Conservation (phyloP, 1,140 invertebrate species). For the Bombus waltoni region DNA sequence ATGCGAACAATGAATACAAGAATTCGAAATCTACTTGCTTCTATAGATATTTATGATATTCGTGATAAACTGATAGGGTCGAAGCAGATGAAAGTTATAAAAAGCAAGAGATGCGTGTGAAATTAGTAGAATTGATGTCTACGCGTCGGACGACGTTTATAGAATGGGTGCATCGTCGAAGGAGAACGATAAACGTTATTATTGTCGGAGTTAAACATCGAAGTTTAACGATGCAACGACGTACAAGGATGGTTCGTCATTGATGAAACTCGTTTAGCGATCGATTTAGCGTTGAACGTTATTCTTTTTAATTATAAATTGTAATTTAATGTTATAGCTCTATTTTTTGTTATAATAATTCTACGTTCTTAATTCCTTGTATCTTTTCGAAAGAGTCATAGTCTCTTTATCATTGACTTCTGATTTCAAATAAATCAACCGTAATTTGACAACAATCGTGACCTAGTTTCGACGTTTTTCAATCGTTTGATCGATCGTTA, state of each 20-base stretch:
- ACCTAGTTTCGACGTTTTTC: background rate
- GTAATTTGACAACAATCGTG: background rate
- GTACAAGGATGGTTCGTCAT: background rate
- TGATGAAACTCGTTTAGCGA: background rate
- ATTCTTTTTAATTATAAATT: no score
- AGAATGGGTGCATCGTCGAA: background rate
- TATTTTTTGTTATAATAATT: no score
- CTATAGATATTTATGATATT: slow-evolving; percentile 41
- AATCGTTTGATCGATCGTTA: background rate
- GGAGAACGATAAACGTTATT: background rate
- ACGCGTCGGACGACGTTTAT: slow-evolving; percentile 44
- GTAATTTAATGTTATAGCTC: no score
- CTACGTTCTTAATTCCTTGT: no score
- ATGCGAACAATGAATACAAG: slow-evolving; percentile 18
- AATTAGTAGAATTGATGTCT: slow-evolving; percentile 25
- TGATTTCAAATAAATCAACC: no score
- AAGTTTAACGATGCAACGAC: no score
- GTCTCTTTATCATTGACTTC: background rate
- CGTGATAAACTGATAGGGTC: slow-evolving; percentile 1
- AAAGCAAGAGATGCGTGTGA: background rate
- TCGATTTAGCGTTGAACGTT: background rate
- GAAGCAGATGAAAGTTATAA: slow-evolving; percentile 13
- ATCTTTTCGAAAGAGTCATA: no score
- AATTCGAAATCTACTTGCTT: slow-evolving; percentile 50
- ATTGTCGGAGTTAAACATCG: background rate